Evolutionary conservation across 2,113 vertebrate species (phyloP), one percentile per base, ranked within the genome.

Genomic region (Malurus elegans): DNA sequence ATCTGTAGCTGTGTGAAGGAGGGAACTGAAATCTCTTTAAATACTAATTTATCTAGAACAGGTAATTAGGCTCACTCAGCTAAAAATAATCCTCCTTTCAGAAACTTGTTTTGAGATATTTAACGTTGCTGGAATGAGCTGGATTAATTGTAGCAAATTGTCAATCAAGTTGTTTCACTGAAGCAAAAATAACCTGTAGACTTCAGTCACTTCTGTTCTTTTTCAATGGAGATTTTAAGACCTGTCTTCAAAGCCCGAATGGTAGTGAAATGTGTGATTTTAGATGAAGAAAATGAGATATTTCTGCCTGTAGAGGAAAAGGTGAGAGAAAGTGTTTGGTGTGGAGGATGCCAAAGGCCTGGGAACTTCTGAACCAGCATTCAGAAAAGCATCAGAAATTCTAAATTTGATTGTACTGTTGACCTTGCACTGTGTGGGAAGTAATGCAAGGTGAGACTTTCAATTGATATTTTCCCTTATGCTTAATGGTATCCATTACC

Each of bases 131-230:
- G 73, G 28, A 90, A 87, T 60, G 76, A 86, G n/a, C 34, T 67
- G 73, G 73, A 74, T 84, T 95, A 92, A 90, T 90, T 85, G 65
- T 48, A 95, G 78, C 57, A 79, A 92, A 47, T 38, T 95, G 73
- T 92, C 86, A 87, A 82, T 92, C 85, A 90, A 20, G 24, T 64
- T 88, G 75, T 67, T 81, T 72, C 65, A 81, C 40, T 75, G 73
- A 53, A 79, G 45, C 60, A 91, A 91, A 96, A 95, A 93, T 86
- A 83, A 76, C 75, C 32, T 66, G 16, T 12, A 82, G 67, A 24
- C 19, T 85, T 92, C 64, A 86, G 44, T 74, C 65, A 57, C 17
- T 74, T 80, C 44, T 82, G 18, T 62, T 89, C 5, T 60, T 78
- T 87, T 71, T 62, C 44, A 70, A 66, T 44, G 15, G 21, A 34